Base-by-base conservation (phyloP, 2,888 invertebrate species). In the Xiphydria camelus region DNA sequence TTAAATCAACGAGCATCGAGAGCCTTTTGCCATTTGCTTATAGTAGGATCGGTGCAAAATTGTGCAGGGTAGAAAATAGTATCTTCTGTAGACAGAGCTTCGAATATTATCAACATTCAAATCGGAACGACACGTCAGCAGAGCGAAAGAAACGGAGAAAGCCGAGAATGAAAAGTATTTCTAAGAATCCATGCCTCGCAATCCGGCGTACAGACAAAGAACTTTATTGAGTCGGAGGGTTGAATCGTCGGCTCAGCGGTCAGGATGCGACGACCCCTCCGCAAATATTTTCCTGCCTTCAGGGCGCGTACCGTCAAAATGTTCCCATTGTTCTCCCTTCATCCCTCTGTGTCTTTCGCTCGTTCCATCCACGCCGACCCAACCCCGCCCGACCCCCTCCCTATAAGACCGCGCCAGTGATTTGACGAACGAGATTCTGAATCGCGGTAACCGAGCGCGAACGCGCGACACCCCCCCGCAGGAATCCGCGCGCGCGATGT, bases 251-350 rank as follows among this genome's bases (percentile, higher is more conserved):
- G 37, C 54, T 41, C 51, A 39, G 12, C 41, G 33, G 49, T 47
- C 47, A 32, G 47, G 44, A 49, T 40, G 45, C 46, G n/a, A n/a
- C n/a, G n/a, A n/a, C 53, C 52, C 57, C 47, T 55, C 52, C 44
- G 58, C 57, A 62, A 62, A 60, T 62, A 62, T 57, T 62, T 62
- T 60, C 58, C 52, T 51, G 55, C 60, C 55, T 47, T 53, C 57
- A 55, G 58, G 55, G 46, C 49, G 54, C 44, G 54, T 58, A 53
- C 57, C 60, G 52, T 55, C 58, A 60, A 57, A 61, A 59, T 58
- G 61, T 54, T 55, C 52, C 53, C 57, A 60, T 62, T 62, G 61
- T 62, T 57, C 58, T 49, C 50, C 50, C 50, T 50, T 51, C 42
- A 45, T 36, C 51, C 49, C 50, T 46, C 47, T 53, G 48, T 41